Evolutionary conservation across 1,140 invertebrate species (phyloP).

Genomic region (Zaprionus capensis): DNA sequence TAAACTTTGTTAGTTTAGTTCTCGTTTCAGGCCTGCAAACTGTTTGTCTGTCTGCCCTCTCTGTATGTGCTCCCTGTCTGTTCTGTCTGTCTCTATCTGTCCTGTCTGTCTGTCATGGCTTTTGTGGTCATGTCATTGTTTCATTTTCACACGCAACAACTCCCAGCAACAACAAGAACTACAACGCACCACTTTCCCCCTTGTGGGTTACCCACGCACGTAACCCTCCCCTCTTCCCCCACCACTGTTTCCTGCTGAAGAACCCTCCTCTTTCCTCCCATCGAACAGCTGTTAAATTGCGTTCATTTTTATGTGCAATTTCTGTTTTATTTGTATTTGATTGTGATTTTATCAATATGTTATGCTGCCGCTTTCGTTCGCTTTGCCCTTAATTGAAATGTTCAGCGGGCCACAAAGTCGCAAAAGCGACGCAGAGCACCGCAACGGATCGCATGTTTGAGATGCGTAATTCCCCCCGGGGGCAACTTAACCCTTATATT

Average conservation of each 20-base stretch:
- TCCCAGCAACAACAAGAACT: constrained; percentile 15
- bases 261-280: not conserved
- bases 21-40: constrained; percentile 11
- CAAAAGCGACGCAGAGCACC: not conserved
- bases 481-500: constrained; percentile 47
- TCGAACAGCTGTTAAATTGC: constrained; percentile 68
- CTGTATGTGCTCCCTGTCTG: constrained; percentile 1
- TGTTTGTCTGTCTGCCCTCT: constrained; percentile 4
- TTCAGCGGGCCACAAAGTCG: constrained; percentile 49
- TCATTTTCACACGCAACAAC: constrained; percentile 80
- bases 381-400: constrained; percentile 73
- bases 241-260: constrained; percentile 1
- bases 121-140: constrained; percentile 78
- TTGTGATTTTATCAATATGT: constrained; percentile 80
- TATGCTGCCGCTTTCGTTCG: constrained; percentile 18
- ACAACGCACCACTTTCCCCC: constrained; percentile 7
- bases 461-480: constrained; percentile 52
- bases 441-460: constrained; percentile 30
- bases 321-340: constrained; percentile 81
- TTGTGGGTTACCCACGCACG: constrained; percentile 13
- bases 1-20: constrained; percentile 52
- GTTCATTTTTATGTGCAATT: constrained; percentile 79
- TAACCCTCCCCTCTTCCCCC: not conserved
- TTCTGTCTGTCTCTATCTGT: constrained; percentile 16
- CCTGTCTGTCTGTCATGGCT: constrained; percentile 42